phyloP scores from a whole-genome alignment of 1,140 invertebrate genomes.

The Bombus breviceps region DNA sequence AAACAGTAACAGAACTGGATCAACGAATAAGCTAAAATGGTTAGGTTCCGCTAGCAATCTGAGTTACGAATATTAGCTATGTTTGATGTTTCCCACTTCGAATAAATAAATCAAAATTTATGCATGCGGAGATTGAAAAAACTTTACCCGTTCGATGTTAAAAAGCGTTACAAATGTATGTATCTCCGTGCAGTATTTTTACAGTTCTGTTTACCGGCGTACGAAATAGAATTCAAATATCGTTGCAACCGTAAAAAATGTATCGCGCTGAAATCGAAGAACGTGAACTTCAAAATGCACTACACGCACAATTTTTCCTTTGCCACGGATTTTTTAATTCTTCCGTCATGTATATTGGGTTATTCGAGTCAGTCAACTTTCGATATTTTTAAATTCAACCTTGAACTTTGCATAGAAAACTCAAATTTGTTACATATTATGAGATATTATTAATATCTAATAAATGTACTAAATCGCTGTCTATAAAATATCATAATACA shows the following conservation, averaged over 20 bases:
- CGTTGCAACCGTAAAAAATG: neutral
- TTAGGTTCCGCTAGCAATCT: no score
- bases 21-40: neutral
- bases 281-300: neutral
- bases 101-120: neutral
- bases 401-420: no score
- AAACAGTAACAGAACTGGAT: neutral
- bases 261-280: neutral
- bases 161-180: no score
- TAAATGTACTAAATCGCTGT: no score
- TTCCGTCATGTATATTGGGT: neutral
- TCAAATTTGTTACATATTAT: no score
- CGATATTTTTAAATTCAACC: no score
- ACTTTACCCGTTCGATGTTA: no score
- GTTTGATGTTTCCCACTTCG: neutral
- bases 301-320: neutral
- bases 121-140: neutral
- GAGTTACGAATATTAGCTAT: neutral
- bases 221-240: neutral
- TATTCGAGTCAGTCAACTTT: neutral
- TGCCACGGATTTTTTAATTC: neutral
- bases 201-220: no score
- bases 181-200: neutral
- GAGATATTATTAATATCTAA: no score
- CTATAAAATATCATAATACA: no score